Evolutionary conservation across 2,113 vertebrate genomes (phyloP).

Genomic region (Oophaga pumilio): DNA sequence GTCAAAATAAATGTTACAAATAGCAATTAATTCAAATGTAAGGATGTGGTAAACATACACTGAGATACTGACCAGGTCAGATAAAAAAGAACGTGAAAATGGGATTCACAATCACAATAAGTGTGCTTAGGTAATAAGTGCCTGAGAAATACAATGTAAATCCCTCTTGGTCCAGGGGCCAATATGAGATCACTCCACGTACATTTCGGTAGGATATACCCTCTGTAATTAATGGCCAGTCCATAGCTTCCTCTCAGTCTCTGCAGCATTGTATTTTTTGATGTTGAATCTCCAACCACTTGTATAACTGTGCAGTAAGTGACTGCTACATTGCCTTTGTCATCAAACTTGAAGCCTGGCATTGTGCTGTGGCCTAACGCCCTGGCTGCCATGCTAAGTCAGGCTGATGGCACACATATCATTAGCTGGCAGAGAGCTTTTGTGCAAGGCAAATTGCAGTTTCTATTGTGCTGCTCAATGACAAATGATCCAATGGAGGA

Average conservation of each 20-base stretch:
- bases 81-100: neutral
- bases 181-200: neutral
- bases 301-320: neutral
- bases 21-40: neutral
- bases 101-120: too few species aligned
- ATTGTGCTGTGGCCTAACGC: neutral
- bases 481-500: conserved; percentile 4
- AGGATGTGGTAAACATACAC: neutral
- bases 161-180: neutral
- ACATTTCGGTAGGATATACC: neutral
- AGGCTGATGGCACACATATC: neutral
- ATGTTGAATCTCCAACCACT: neutral
- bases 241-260: neutral
- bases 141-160: neutral
- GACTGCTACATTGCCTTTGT: neutral
- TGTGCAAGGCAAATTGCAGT: neutral
- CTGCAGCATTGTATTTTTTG: neutral
- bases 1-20: neutral
- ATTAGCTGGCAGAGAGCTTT: conserved; percentile 2
- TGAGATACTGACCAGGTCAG: neutral
- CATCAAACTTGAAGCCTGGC: neutral
- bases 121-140: too few species aligned
- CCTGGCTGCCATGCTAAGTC: neutral
- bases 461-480: neutral
- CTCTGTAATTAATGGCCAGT: neutral